Conservation (phyloP, 92 coral and sea anemone genomes). For the Chrysogorgia sp. region DNA sequence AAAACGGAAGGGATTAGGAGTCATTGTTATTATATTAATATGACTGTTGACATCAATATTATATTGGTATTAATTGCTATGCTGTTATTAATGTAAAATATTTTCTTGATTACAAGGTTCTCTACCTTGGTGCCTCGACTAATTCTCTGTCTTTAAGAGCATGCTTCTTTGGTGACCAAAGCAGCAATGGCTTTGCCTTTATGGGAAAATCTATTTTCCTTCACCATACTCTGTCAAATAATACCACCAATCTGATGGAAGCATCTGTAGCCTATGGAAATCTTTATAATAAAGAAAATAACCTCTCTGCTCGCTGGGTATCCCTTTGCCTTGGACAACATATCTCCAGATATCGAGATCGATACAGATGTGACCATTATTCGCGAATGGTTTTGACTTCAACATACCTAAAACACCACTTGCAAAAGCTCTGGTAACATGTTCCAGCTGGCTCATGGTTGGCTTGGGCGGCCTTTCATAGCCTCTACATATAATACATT, state of each 20-base stretch:
- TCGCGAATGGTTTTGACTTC: not conserved
- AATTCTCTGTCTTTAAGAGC: not conserved
- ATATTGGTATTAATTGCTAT: no score
- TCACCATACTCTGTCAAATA: slow-evolving; percentile 9
- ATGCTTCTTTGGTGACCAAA: slow-evolving; percentile 9
- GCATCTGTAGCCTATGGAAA: not conserved
- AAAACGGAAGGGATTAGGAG: slow-evolving; percentile 16
- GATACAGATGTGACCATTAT: not conserved
- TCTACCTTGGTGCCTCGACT: not conserved
- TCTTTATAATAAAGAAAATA: not conserved
- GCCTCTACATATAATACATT: not conserved
- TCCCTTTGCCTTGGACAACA: slow-evolving; percentile 12
- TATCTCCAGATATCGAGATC: slow-evolving; percentile 15
- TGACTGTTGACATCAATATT: no score
- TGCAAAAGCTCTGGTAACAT: not conserved
- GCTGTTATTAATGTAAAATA: no score
- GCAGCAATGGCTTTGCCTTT: not conserved
- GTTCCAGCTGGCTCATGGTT: not conserved
- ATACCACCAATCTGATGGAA: slow-evolving; percentile 20
- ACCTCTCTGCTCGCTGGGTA: slow-evolving; percentile 13
- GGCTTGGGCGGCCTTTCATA: slow-evolving; percentile 20
- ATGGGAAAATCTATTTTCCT: slow-evolving; percentile 33
- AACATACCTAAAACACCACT: slow-evolving; percentile 6
- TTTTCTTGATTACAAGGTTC: not conserved
- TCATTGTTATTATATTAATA: not conserved